A percentile compares a stretch with the other conserved stretches of the same genome.
Conservation (phyloP, 1,140 invertebrate species). For the Saxidomus purpurata region DNA sequence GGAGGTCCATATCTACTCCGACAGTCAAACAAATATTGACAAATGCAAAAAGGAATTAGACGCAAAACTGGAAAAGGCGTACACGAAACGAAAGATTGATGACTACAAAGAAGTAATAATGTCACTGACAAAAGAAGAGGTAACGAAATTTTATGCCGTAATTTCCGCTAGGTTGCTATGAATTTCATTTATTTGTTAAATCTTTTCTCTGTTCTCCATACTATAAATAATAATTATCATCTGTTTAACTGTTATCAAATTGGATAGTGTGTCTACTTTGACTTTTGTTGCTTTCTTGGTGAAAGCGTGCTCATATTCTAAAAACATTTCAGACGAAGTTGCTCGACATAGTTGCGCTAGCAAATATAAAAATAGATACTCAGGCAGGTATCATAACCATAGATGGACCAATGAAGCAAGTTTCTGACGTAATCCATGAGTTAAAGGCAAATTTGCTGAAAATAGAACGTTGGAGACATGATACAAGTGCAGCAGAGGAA, state of each 20-base stretch:
- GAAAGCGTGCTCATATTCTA: too few relatives aligned
- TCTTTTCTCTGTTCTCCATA: too few relatives aligned
- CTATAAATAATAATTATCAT: too few relatives aligned
- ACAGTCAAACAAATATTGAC: conserved; percentile 27
- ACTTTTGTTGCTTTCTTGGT: too few relatives aligned
- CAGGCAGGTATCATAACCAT: conserved; percentile 32
- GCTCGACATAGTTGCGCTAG: conserved; percentile 17
- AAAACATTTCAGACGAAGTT: background rate
- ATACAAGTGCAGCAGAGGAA: background rate
- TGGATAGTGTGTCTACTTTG: too few relatives aligned
- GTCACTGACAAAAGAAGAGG: conserved; percentile 20
- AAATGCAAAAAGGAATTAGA: conserved; percentile 36
- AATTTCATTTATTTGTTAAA: too few relatives aligned
- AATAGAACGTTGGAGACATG: background rate
- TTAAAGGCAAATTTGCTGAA: background rate
- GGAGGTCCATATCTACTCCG: conserved; percentile 42
- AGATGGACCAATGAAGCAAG: conserved; percentile 10
- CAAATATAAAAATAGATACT: conserved; percentile 44
- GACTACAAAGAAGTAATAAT: conserved; percentile 21
- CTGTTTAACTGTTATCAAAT: too few relatives aligned
- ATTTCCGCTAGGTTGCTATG: too few relatives aligned
- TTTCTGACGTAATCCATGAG: background rate
- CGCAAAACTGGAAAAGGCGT: conserved; percentile 22
- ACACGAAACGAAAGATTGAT: background rate
- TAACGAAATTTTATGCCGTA: too few relatives aligned